Evolutionary conservation across 2,797 vertebrate species (phyloP).

Genomic region (Amblyopsis hoosieri): DNA sequence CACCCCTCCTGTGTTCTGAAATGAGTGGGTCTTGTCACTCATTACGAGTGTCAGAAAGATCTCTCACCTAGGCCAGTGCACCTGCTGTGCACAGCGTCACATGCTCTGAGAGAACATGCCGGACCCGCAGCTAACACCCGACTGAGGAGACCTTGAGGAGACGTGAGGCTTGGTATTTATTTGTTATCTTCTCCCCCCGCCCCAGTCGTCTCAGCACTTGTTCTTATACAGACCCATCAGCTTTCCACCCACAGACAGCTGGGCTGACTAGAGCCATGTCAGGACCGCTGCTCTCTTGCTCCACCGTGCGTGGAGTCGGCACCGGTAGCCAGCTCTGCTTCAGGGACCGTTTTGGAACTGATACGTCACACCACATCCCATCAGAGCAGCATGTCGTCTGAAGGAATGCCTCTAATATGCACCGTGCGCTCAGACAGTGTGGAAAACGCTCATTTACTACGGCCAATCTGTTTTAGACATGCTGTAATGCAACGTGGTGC

Average conservation of each 20-base stretch:
- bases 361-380: conserved; percentile 45
- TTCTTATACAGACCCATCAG: conserved; percentile 5
- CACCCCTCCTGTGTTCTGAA: conserved; percentile 16
- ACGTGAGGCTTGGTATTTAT: conserved; percentile 5
- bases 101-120: conserved; percentile 24
- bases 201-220: not conserved
- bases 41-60: conserved; percentile 54
- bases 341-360: conserved; percentile 54
- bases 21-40: conserved; percentile 49
- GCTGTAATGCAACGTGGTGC: conserved; percentile 24
- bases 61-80: conserved; percentile 51
- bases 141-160: conserved; percentile 5
- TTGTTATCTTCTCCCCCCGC: conserved; percentile 5
- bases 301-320: not conserved
- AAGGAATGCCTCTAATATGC: conserved; percentile 36
- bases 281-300: conserved; percentile 24
- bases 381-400: conserved; percentile 41
- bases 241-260: conserved; percentile 11
- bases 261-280: conserved; percentile 29
- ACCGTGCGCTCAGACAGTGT: conserved; percentile 7
- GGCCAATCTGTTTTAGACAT: conserved; percentile 32
- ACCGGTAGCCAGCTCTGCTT: conserved; percentile 16
- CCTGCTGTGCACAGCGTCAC: conserved; percentile 38
- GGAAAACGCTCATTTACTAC: conserved; percentile 7
- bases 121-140: conserved; percentile 20